Base-by-base conservation (phyloP, 1,140 invertebrate genomes). In the Brachionus rotundiformis region DNA sequence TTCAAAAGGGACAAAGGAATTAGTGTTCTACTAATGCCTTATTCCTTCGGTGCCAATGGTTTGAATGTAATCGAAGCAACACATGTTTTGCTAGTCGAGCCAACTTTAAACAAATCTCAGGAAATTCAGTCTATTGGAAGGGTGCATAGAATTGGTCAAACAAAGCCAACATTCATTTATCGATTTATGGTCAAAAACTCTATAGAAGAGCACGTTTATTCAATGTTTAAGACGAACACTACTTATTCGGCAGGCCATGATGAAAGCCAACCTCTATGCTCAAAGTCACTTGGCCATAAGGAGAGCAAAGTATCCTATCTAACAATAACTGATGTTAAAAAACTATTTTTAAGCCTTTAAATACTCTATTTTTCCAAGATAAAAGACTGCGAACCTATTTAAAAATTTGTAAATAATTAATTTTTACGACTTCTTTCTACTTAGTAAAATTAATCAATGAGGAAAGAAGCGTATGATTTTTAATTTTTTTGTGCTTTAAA, bases 71-170 rank as follows among this genome's bases (percentile, higher is more conserved):
- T 91, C 29, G 93, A 94, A 87, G 93, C 93, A 1, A 92, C 91
- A 10, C 92, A 94, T 87, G 91, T 94, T 0, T 88, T 94, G 27
- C 87, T 94, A 3, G 90, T 92, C 5, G 93, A 94, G 84, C 93
- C 93, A 0, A 89, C 93, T 36, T 86, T 94, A 0, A 93, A 93
- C 86, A 90, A 91, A 10, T 92, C 91, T 1, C 91, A 92, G 83
- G 92, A 93, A 84, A 84, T 91, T 3, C 93, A 94, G 88, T 93
- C 93, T 3, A 91, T 94, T 77, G 93, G 92, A 0, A 87, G 93
- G 83, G 89, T 94, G 8, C 92, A 94, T 87, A 89, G 93, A 41
- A 93, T 94, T 83, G 93, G 93, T 0, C 93, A 94, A 87, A 92
- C 90, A 0, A 93, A 87, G 75, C 84, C 88, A 59, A 92, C 91